Conservation (phyloP, 2,888 invertebrate genomes). For the Conistra vaccinii region DNA sequence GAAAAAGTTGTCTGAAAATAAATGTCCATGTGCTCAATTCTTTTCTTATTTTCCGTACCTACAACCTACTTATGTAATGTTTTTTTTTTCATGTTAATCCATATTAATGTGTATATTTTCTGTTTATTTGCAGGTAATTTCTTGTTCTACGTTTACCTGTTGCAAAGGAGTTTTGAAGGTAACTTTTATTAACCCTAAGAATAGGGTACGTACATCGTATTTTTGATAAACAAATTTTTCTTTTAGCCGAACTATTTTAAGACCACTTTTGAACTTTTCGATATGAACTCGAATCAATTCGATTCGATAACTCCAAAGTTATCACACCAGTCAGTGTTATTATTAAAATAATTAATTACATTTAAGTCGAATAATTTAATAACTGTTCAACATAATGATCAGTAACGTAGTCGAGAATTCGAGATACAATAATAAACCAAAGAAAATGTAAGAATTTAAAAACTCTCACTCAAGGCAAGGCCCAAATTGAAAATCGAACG, state of each 20-base stretch:
- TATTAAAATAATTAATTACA: not conserved
- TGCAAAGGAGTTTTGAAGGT: conserved; percentile 42
- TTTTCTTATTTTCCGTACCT: not conserved
- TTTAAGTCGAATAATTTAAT: too few species aligned
- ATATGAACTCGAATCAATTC: not conserved
- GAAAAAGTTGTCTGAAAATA: conserved; percentile 2
- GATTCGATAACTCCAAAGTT: too few species aligned
- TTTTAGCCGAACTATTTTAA: not conserved
- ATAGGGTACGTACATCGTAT: not conserved
- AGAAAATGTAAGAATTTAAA: not conserved
- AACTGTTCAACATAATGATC: too few species aligned
- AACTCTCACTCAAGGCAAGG: not conserved
- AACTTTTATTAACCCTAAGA: conserved; percentile 30
- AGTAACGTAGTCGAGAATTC: too few species aligned
- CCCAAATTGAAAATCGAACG: conserved; percentile 50
- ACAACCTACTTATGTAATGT: not conserved
- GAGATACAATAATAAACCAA: not conserved
- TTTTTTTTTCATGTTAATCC: not conserved
- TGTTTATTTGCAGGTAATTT: conserved; percentile 63
- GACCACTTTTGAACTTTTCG: not conserved
- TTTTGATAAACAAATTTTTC: not conserved
- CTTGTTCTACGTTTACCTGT: conserved; percentile 13
- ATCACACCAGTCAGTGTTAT: too few species aligned
- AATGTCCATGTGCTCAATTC: not conserved
- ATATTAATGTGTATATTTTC: conserved; percentile 21